A percentile compares a stretch with the other conserved stretches of the same genome.
Conservation (phyloP, 2,113 vertebrate genomes). For the Leptodactylus fuscus region DNA sequence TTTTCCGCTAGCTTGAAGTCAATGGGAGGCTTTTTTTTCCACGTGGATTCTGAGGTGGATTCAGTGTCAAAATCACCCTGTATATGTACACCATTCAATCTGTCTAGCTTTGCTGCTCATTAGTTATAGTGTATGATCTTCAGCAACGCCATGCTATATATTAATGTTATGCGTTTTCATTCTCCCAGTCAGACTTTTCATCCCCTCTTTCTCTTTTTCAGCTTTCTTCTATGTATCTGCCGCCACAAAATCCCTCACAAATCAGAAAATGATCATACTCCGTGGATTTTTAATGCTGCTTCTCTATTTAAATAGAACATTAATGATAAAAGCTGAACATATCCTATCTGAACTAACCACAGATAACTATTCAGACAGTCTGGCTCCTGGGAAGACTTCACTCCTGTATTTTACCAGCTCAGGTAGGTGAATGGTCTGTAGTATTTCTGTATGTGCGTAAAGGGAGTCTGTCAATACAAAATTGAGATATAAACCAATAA, state of each 20-base stretch:
- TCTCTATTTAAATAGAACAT: constrained; percentile 51
- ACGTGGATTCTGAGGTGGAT: too few relatives aligned
- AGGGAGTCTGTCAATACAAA: too few relatives aligned
- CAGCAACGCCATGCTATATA: too few relatives aligned
- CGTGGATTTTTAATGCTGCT: constrained; percentile 5
- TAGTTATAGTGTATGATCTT: too few relatives aligned
- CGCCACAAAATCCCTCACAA: constrained; percentile 47
- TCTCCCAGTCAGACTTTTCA: neutral
- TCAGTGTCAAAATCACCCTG: too few relatives aligned
- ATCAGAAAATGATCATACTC: neutral
- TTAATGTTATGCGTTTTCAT: neutral
- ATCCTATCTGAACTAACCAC: constrained; percentile 64
- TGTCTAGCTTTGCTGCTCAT: too few relatives aligned
- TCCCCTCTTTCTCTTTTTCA: constrained; percentile 55
- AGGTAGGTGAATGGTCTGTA: constrained; percentile 60
- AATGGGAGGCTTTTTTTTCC: too few relatives aligned
- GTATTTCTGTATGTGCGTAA: too few relatives aligned
- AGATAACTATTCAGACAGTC: constrained; percentile 65
- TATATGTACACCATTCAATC: too few relatives aligned
- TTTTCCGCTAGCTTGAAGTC: too few relatives aligned
- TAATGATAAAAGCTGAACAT: neutral
- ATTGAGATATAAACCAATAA: too few relatives aligned
- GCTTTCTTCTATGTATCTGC: neutral
- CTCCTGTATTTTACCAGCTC: constrained; percentile 70
- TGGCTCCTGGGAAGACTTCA: constrained; percentile 69